Evolutionary conservation across 2,888 invertebrate species (phyloP).

Genomic region (Eupithecia centaureata): DNA sequence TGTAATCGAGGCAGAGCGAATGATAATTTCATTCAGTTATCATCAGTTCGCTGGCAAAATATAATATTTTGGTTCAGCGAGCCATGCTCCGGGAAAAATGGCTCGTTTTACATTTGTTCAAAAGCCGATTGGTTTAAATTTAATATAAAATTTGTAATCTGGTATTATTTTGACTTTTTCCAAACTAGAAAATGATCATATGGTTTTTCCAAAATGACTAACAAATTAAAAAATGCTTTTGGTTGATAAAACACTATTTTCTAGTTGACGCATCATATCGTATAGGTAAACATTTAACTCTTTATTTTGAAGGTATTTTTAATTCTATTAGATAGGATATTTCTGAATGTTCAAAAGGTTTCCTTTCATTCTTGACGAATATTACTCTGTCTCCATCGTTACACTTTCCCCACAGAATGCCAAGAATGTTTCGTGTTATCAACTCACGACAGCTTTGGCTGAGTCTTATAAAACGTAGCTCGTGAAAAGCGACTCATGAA

Average conservation of each 20-base stretch:
- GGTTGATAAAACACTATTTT: too few species aligned
- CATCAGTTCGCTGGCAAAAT: conserved; percentile 24
- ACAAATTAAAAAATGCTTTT: too few species aligned
- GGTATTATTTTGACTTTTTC: neutral
- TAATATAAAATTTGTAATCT: neutral
- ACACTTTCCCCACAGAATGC: conserved; percentile 11
- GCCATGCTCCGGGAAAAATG: neutral
- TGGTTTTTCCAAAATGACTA: too few species aligned
- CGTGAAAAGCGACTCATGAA: conserved; percentile 29
- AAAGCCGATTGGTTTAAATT: neutral
- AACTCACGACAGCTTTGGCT: conserved; percentile 13
- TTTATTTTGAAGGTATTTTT: neutral
- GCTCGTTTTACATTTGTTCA: neutral
- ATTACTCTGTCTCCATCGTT: neutral
- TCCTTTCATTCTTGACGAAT: neutral
- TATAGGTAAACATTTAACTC: neutral
- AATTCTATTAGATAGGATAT: neutral
- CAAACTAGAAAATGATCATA: neutral
- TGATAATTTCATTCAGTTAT: conserved; percentile 29
- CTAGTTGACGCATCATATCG: neutral
- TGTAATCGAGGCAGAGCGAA: conserved; percentile 51
- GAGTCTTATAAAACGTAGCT: conserved; percentile 13
- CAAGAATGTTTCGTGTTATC: conserved; percentile 10
- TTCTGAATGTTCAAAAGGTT: neutral
- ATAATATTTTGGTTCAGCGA: conserved; percentile 7